Conservation (phyloP, 2,888 invertebrate species). For the Dasysyrphus albostriatus region DNA sequence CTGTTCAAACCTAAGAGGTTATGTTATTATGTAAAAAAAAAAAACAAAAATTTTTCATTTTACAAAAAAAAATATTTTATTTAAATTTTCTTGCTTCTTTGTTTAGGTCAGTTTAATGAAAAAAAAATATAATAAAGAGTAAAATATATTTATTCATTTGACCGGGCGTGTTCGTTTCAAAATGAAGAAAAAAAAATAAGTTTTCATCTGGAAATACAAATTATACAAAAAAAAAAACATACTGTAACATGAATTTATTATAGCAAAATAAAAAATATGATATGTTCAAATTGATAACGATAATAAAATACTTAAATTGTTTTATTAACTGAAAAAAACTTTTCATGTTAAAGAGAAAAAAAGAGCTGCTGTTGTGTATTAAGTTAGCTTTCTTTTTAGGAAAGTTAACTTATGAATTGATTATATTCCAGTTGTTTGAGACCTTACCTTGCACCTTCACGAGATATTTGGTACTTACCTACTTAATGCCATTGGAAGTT, state of each 20-base stretch:
- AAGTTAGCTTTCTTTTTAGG: too few relatives aligned
- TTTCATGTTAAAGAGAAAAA: too few relatives aligned
- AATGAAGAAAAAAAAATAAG: slow-evolving; percentile 8
- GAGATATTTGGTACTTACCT: too few relatives aligned
- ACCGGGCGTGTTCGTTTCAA: slow-evolving; percentile 38
- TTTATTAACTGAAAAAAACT: not conserved
- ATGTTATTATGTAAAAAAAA: slow-evolving; percentile 21
- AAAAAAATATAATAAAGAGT: not conserved
- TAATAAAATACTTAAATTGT: slow-evolving; percentile 10
- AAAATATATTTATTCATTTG: slow-evolving; percentile 11
- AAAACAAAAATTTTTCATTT: not conserved
- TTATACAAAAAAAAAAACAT: slow-evolving; percentile 32
- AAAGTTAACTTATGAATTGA: too few relatives aligned
- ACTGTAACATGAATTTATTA: slow-evolving; percentile 64
- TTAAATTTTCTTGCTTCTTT: slow-evolving; percentile 36
- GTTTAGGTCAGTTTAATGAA: slow-evolving; percentile 20
- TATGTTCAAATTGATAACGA: slow-evolving; percentile 55
- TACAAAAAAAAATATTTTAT: not conserved
- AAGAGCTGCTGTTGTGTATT: too few relatives aligned
- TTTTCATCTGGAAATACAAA: slow-evolving; percentile 29
- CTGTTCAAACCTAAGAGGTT: slow-evolving; percentile 29
- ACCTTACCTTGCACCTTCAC: too few relatives aligned
- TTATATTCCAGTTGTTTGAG: too few relatives aligned
- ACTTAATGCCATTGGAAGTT: too few relatives aligned
- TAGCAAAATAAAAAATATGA: slow-evolving; percentile 55